Conservation (phyloP, 2,113 vertebrate species). For the Cebidichthys violaceus region DNA sequence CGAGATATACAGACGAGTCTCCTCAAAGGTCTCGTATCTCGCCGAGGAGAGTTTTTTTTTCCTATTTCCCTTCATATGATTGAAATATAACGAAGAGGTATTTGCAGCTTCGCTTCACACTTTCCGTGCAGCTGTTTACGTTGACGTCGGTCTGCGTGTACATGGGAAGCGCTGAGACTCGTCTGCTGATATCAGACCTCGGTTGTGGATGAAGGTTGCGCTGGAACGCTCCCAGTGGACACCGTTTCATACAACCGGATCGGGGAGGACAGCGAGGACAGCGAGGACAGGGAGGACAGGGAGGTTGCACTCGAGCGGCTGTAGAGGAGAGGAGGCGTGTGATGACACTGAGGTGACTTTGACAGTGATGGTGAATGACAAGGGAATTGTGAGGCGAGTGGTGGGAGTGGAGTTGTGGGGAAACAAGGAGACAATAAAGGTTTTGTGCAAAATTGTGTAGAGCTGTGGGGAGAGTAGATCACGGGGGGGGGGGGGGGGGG, state of each 20-base stretch:
- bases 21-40: background rate
- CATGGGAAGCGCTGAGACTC: background rate
- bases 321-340: slow-evolving; percentile 5
- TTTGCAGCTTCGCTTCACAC: background rate
- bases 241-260: background rate
- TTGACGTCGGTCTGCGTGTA: background rate
- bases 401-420: background rate
- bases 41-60: background rate
- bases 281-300: slow-evolving; percentile 10
- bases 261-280: slow-evolving; percentile 2
- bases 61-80: too few relatives aligned
- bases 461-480: background rate
- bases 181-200: background rate
- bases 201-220: background rate
- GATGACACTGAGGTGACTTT: slow-evolving; percentile 29
- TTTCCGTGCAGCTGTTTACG: background rate
- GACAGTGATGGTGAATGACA: slow-evolving; percentile 35
- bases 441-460: background rate
- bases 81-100: background rate
- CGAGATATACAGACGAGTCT: background rate
- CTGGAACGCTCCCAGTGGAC: slow-evolving; percentile 1
- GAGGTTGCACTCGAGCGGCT: background rate
- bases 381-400: slow-evolving; percentile 2
- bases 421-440: background rate
- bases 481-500: background rate